phyloP scores from a whole-genome alignment of 2,888 invertebrate genomes.

The Blomia tropicalis region DNA sequence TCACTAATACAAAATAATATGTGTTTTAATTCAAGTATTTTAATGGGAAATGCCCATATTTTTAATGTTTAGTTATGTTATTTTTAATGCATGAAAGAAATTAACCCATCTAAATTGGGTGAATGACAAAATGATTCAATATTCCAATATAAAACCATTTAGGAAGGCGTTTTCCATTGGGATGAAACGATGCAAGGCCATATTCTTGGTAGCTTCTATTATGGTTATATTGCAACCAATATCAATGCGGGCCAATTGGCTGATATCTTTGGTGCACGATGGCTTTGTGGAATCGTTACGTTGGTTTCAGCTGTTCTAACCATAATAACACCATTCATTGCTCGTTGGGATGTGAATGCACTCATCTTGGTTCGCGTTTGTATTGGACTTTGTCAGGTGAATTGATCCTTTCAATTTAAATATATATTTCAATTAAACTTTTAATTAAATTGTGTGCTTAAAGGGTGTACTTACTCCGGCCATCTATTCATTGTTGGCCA shows the following conservation, averaged over 20 bases:
- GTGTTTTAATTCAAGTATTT: too few species aligned
- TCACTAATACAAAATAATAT: too few species aligned
- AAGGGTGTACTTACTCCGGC: constrained; percentile 34
- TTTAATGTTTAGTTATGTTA: too few species aligned
- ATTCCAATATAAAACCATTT: too few species aligned
- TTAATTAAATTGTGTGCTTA: background rate
- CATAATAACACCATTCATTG: constrained; percentile 28
- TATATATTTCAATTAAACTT: background rate
- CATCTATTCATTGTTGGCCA: constrained; percentile 66
- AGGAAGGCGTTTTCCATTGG: constrained; percentile 28
- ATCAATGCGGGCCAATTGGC: constrained; percentile 29
- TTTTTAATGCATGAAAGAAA: too few species aligned
- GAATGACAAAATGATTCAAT: too few species aligned
- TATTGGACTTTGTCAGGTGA: constrained; percentile 29
- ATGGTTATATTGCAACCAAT: constrained; percentile 29
- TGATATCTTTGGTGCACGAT: constrained; percentile 28
- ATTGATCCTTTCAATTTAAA: background rate
- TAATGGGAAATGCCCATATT: too few species aligned
- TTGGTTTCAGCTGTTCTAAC: constrained; percentile 28
- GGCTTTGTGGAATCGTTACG: constrained; percentile 26
- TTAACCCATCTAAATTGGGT: too few species aligned
- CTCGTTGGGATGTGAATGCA: constrained; percentile 25
- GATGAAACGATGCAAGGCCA: constrained; percentile 28
- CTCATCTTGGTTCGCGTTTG: constrained; percentile 28
- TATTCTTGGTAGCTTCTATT: constrained; percentile 29